A percentile compares a stretch with the other conserved stretches of the same genome.
phyloP scores from a whole-genome alignment of 1,140 invertebrate species.

The Drosophila erecta region DNA sequence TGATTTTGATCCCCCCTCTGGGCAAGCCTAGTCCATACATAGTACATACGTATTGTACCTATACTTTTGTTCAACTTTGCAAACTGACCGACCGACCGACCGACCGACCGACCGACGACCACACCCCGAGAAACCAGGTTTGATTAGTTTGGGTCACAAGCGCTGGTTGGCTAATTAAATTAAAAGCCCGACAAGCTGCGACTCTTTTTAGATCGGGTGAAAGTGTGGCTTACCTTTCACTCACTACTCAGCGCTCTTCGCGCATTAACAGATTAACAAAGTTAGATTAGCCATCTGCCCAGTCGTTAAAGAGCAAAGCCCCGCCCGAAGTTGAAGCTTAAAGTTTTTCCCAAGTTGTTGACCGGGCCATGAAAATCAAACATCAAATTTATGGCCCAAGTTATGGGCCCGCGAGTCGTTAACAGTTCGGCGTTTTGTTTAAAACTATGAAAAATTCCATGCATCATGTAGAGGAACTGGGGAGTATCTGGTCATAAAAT shows the following conservation, averaged over 20 bases:
- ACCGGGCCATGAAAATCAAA: slow-evolving; percentile 41
- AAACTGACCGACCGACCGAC: slow-evolving; percentile 18
- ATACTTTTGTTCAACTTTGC: slow-evolving; percentile 51
- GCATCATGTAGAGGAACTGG: not conserved
- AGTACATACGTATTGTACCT: not conserved
- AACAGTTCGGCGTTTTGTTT: slow-evolving; percentile 48
- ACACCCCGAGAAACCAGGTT: slow-evolving; percentile 50
- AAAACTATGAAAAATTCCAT: slow-evolving; percentile 40
- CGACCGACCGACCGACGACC: slow-evolving; percentile 33
- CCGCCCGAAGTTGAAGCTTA: slow-evolving; percentile 12
- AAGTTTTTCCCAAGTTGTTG: slow-evolving; percentile 13
- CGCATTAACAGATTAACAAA: slow-evolving; percentile 62
- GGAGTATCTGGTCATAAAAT: slow-evolving; percentile 24
- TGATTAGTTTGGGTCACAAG: slow-evolving; percentile 39
- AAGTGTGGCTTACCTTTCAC: slow-evolving; percentile 56
- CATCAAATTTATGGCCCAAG: slow-evolving; percentile 43
- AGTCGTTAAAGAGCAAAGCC: slow-evolving; percentile 31
- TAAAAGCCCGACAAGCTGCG: slow-evolving; percentile 40
- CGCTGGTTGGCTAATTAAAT: slow-evolving; percentile 49
- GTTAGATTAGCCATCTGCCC: slow-evolving; percentile 34
- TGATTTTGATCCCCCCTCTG: slow-evolving; percentile 32
- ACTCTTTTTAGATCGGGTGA: slow-evolving; percentile 38
- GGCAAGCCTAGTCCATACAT: slow-evolving; percentile 13
- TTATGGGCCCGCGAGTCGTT: slow-evolving; percentile 44
- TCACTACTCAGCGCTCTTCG: slow-evolving; percentile 39